Evolutionary conservation across 2,113 vertebrate genomes (phyloP).

Genomic region (Neoarius graeffei): DNA sequence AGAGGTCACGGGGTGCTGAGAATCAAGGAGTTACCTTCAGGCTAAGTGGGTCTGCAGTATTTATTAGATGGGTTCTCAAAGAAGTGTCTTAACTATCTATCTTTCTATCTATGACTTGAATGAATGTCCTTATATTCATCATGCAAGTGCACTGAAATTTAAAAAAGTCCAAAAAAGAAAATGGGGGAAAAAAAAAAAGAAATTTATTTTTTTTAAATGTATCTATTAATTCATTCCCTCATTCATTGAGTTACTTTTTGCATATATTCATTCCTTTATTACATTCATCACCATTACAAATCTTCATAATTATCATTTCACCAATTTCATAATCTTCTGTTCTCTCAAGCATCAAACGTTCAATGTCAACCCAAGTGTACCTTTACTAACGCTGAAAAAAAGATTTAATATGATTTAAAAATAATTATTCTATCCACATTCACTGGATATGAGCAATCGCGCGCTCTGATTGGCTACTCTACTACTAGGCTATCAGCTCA

Average conservation of each 20-base stretch:
- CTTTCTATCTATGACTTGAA: neutral
- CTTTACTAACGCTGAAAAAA: neutral
- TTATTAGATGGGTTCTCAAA: neutral
- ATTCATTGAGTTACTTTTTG: neutral
- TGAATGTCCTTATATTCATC: neutral
- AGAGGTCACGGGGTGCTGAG: neutral
- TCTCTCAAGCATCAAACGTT: neutral
- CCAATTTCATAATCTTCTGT: neutral
- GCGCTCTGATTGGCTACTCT: too few relatives aligned
- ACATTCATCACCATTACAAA: neutral
- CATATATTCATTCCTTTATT: neutral
- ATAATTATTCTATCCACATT: too few relatives aligned
- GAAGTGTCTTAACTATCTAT: neutral
- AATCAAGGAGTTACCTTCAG: neutral
- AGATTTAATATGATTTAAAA: neutral
- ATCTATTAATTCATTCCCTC: neutral
- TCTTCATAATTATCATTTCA: neutral
- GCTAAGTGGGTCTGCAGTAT: neutral
- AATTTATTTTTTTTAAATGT: too few relatives aligned
- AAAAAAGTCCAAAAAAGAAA: neutral
- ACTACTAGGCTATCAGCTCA: too few relatives aligned
- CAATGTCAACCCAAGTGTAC: neutral
- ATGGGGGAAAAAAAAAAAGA: neutral
- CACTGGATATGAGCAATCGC: too few relatives aligned
- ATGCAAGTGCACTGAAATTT: neutral